A percentile compares a stretch with the other conserved stretches of the same genome.
Conservation (phyloP, 1,140 invertebrate species). For the Teleopsis dalmanni region DNA sequence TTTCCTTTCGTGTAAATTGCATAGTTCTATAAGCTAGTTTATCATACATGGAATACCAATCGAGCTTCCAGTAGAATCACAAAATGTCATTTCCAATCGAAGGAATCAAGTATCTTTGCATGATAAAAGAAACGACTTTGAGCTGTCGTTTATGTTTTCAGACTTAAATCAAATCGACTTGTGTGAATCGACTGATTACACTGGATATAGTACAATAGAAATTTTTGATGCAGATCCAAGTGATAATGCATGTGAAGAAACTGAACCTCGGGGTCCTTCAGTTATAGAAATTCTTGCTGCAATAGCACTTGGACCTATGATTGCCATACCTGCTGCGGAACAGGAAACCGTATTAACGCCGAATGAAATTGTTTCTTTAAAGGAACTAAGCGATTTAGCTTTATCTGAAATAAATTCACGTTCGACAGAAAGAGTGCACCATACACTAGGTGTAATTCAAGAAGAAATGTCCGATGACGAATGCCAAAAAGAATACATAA, state of each 20-base stretch:
- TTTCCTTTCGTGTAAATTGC: not conserved
- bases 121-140: not conserved
- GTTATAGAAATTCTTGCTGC: constrained; percentile 40
- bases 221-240: constrained; percentile 6
- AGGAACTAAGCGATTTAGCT: constrained; percentile 35
- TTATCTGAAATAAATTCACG: constrained; percentile 35
- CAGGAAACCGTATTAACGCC: constrained; percentile 26
- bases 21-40: no score
- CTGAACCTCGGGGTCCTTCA: constrained; percentile 18
- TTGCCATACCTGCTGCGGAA: constrained; percentile 34
- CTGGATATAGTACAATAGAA: constrained; percentile 31
- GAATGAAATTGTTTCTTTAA: constrained; percentile 30
- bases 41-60: no score
- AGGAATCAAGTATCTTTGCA: constrained; percentile 7
- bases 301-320: constrained; percentile 37
- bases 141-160: constrained; percentile 36
- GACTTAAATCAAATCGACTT: constrained; percentile 16
- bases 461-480: constrained; percentile 17
- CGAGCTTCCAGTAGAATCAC: not conserved
- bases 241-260: constrained; percentile 13
- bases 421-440: constrained; percentile 20
- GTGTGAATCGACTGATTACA: constrained; percentile 25
- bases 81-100: not conserved
- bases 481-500: not conserved
- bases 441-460: constrained; percentile 32